Conservation (phyloP, 2,797 vertebrate species). For the Helostoma temminkii region DNA sequence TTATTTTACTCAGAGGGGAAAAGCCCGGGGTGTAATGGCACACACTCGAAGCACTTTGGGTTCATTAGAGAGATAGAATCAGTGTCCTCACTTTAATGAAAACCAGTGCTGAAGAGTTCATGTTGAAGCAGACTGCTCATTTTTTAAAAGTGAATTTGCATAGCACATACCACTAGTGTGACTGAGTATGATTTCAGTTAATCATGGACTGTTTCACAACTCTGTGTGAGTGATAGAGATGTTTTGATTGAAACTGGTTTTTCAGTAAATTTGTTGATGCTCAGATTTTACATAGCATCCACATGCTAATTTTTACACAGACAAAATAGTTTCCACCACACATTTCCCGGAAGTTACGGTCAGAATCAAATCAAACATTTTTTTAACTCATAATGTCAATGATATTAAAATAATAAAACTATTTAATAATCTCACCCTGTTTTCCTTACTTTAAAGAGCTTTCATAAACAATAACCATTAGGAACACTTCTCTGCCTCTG, state of each 20-base stretch:
- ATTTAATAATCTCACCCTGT: background rate
- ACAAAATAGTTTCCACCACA: background rate
- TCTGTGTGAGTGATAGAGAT: slow-evolving; percentile 38
- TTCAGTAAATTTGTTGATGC: slow-evolving; percentile 25
- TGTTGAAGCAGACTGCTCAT: slow-evolving; percentile 77
- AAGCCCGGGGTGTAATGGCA: slow-evolving; percentile 76
- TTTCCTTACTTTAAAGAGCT: background rate
- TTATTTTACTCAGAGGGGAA: slow-evolving; percentile 67
- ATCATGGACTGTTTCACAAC: slow-evolving; percentile 65
- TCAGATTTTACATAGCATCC: background rate
- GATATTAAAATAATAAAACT: background rate
- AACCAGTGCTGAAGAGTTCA: slow-evolving; percentile 67
- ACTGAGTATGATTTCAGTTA: slow-evolving; percentile 54
- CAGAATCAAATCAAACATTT: background rate
- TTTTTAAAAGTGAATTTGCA: slow-evolving; percentile 52
- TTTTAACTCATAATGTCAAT: background rate
- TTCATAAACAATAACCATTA: background rate
- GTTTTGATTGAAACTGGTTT: slow-evolving; percentile 34
- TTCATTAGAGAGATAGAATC: slow-evolving; percentile 85
- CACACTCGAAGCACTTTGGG: slow-evolving; percentile 67
- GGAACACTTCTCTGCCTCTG: too few relatives aligned
- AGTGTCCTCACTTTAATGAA: slow-evolving; percentile 77
- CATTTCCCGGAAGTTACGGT: background rate
- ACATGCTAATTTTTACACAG: background rate
- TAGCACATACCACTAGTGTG: slow-evolving; percentile 7